phyloP scores from a whole-genome alignment of 2,113 vertebrate genomes.

The Campylorhamphus procurvoides region DNA sequence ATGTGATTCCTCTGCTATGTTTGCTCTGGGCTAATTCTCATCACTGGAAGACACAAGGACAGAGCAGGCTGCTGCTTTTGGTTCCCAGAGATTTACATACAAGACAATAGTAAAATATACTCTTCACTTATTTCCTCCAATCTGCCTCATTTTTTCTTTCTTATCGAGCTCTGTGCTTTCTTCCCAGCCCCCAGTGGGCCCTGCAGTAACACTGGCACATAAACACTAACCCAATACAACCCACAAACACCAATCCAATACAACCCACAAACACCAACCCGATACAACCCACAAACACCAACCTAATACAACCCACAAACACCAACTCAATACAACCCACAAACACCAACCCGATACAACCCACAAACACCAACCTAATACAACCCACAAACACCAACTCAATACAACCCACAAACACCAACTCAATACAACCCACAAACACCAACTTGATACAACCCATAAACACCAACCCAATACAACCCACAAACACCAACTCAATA shows the following conservation, averaged over 20 bases:
- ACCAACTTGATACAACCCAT: too few relatives aligned
- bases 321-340: too few relatives aligned
- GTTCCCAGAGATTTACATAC: conserved; percentile 21
- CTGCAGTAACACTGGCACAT: neutral
- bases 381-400: neutral
- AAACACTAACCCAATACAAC: neutral
- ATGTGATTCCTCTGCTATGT: conserved; percentile 68
- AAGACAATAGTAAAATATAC: neutral
- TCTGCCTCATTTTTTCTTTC: neutral
- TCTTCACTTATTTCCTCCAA: neutral
- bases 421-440: too few relatives aligned
- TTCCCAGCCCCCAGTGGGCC: neutral
- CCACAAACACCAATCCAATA: too few relatives aligned
- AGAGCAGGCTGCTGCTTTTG: conserved; percentile 9
- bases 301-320: too few relatives aligned
- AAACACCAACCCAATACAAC: too few relatives aligned
- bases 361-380: neutral
- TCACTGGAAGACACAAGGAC: conserved; percentile 56
- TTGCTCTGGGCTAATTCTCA: conserved; percentile 72
- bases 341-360: neutral
- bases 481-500: too few relatives aligned
- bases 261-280: too few relatives aligned
- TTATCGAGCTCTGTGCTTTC: neutral
- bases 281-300: too few relatives aligned
- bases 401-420: too few relatives aligned